Percentiles rank a stretch among this genome's conserved stretches.
Evolutionary conservation across 1,140 invertebrate species (phyloP).

Genomic region (Ostrea edulis): DNA sequence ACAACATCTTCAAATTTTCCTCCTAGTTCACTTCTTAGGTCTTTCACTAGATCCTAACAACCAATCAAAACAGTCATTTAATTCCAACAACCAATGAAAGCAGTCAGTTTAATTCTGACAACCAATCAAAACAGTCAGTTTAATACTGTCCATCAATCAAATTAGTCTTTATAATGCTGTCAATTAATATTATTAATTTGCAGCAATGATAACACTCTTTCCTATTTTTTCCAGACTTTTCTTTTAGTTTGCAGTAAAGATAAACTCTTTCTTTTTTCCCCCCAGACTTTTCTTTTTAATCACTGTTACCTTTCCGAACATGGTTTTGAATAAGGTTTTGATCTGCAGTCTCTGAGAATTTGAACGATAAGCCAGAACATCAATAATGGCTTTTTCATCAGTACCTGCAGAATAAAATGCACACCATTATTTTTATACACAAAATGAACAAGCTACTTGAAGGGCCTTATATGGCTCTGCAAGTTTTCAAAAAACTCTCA

Average conservation of each 20-base stretch:
- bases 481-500: too few species aligned
- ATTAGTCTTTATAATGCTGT: not conserved
- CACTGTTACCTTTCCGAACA: slow-evolving; percentile 89
- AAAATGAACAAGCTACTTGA: not conserved
- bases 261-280: not conserved
- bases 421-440: not conserved
- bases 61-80: not conserved
- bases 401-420: slow-evolving; percentile 81
- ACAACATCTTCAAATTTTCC: slow-evolving; percentile 77
- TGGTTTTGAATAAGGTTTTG: slow-evolving; percentile 93
- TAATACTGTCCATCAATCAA: not conserved
- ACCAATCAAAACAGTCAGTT: not conserved
- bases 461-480: too few species aligned
- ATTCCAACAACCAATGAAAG: not conserved
- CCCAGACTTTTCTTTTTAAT: not conserved
- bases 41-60: slow-evolving; percentile 76
- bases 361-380: slow-evolving; percentile 91
- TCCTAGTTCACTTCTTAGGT: slow-evolving; percentile 77
- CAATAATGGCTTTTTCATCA: slow-evolving; percentile 94
- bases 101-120: not conserved
- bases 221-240: too few species aligned
- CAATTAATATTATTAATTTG: not conserved
- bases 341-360: slow-evolving; percentile 94
- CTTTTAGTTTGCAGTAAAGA: too few species aligned
- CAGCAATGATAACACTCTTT: too few species aligned